Evolutionary conservation across 2,797 vertebrate genomes (phyloP).

Genomic region (Cirrhinus mrigala): DNA sequence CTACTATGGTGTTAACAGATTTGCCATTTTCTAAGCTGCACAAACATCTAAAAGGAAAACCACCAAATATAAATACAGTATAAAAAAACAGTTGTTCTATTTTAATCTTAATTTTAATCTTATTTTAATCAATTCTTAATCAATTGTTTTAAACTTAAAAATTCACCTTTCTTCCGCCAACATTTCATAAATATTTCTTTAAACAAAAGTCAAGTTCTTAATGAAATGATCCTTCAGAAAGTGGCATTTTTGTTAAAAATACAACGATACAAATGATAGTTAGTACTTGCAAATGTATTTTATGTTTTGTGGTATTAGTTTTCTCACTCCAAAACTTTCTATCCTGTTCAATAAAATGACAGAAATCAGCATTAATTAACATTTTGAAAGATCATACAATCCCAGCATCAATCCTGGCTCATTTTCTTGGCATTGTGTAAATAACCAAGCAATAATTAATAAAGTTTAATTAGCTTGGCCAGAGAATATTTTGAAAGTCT

Average conservation of each 20-base stretch:
- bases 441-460: neutral
- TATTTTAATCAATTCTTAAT: too few relatives aligned
- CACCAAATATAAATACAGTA: neutral
- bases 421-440: neutral
- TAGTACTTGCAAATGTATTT: neutral
- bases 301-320: neutral
- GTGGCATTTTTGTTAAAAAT: neutral
- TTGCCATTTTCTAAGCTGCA: neutral
- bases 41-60: neutral
- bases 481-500: neutral
- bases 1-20: neutral
- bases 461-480: neutral
- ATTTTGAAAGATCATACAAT: neutral
- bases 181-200: neutral
- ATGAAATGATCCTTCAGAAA: neutral
- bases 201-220: neutral
- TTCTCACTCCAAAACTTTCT: neutral
- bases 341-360: neutral
- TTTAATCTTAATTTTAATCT: too few relatives aligned
- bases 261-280: neutral
- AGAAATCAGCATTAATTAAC: neutral
- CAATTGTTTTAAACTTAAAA: neutral
- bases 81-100: neutral
- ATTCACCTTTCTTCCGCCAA: neutral
- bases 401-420: neutral